Base-by-base conservation (phyloP, 2,797 vertebrate species). In the Pseudomugil gertrudae region DNA sequence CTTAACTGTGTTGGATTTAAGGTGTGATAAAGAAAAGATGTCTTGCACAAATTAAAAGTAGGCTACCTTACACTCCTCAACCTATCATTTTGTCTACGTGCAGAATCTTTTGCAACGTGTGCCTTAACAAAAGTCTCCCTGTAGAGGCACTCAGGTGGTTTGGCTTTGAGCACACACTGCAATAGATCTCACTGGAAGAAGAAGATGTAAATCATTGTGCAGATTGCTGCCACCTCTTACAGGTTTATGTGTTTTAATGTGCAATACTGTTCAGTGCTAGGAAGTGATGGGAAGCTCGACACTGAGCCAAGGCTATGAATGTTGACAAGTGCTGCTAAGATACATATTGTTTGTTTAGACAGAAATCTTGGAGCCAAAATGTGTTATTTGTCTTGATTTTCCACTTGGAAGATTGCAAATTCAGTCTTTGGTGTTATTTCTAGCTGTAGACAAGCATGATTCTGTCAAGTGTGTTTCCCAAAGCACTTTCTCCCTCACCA, bases 301-400 rank as follows among this genome's bases (percentile, higher is more conserved):
- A 61, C 82, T 79, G 81, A 90, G 90, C 82, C 72, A 52, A 84
- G 86, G 70, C 71, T 35, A 56, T 30, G 92, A 92, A 92, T 90
- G 91, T 90, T 84, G 57, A 78, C 30, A 91, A 87, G 86, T 95
- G 95, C 95, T 96, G 95, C 95, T 96, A 93, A 80, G 74, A 91
- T 69, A 91, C 84, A 91, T 89, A 87, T 89, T 89, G 70, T 89
- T 79, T 57, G 72, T 90, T 84, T 78, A 85, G 78, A 87, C 80
- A 89, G 93, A 94, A 79, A 69, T 83, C 80, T 89, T 80, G 73
- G 84, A 89, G 89, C 89, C 90, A 91, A 89, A 86, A 78, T 90
- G 87, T 86, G 89, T 92, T 92, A 87, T 80, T 86, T 83, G 76
- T 87, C 59, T 80, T 79, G 63, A 21, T 29, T 45, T 74, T 87